Base-by-base conservation (phyloP, 2,888 invertebrate species). In the Agrotis ipsilon region DNA sequence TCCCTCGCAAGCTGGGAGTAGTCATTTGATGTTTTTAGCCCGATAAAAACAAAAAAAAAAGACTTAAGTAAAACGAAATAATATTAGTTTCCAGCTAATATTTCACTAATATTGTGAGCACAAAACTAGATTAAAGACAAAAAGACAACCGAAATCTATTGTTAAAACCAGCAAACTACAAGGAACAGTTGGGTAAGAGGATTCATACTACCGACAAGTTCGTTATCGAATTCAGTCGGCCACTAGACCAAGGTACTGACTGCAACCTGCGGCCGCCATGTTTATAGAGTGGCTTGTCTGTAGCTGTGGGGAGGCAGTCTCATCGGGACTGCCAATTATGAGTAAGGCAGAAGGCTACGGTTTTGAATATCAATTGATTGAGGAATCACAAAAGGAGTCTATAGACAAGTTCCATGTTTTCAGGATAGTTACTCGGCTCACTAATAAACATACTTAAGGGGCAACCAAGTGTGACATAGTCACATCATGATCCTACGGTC, bases 161-260 rank as follows among this genome's bases (percentile, higher is more conserved):
- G 48, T n/a, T 18, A 49, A n/a, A 75, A 19, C 13, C n/a, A 11
- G 0, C 16, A 27, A 43, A 45, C 21, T 75, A 32, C 13, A 7
- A 45, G 32, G 45, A 49, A 32, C 43, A 66, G n/a, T 61, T 64
- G 19, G 16, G 13, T 18, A 57, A 54, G 58, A 58, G 51, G 49
- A 51, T 59, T 49, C 48, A 43, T 46, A 51, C 19, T 13, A 54
- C 7, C 19, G 55, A 48, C 45, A 52, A 39, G 27, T 45, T 58
- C 32, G 75, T 32, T 61, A 57, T 62, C 21, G 48, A 61, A 39
- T 27, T 58, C 39, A 45, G 32, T 75, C 48, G 60, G 55, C 39
- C 60, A 68, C 52, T 64, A 65, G 51, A 54, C 49, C 77, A 75
- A n/a, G 68, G 76, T 61, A 49, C 27, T 16, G 48, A 52, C 52